Base-by-base conservation (phyloP, 2,113 vertebrate genomes). In the Lasiurus borealis region DNA sequence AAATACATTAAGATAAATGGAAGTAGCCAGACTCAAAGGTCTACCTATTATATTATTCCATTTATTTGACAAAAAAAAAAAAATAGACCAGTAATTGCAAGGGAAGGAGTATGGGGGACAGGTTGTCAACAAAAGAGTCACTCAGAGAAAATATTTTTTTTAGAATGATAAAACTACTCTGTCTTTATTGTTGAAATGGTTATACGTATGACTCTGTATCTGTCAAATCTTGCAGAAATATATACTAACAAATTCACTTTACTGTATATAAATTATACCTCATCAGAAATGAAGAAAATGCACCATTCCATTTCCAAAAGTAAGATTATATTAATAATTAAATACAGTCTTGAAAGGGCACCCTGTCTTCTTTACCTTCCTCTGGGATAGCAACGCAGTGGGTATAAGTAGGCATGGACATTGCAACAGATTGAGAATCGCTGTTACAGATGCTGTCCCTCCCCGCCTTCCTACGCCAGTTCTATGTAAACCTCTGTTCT, bases 281-380 rank as follows among this genome's bases (percentile, higher is more conserved):
- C 36, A 62, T 10, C 72, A 57, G 83, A 88, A 84, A 85, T 29
- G 18, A 80, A 76, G 72, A 72, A 91, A 83, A 52, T 59, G 12
- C 50, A 69, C 72, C 48, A 62, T 48, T 82, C 19, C 29, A 23
- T 59, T 82, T 94, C 50, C n/a, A 95, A 93, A 69, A 82, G 12
- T 91, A 81, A 72, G 66, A 57, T 59, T 54, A n/a, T 59, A 3
- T 72, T 75, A 69, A 62, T 86, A 64, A 93, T 48, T 75, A 77
- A 80, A 50, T 25, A 80, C 3, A 57, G 4, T 25, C 48, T 25
- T 18, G 52, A 90, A 78, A 95, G n/a, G 40, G 27, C 46, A 34
- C n/a, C 23, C 73, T 46, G 59, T 77, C 46, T 59, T 80, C 68
- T 78, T 64, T 13, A 2, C 52, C 36, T 59, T 85, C 72, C 44